These are phyloP conservation scores for Pipistrellus pygmaeus DNA, from an alignment of 2,797 vertebrate species.

Conservation along the genomic window DNA sequence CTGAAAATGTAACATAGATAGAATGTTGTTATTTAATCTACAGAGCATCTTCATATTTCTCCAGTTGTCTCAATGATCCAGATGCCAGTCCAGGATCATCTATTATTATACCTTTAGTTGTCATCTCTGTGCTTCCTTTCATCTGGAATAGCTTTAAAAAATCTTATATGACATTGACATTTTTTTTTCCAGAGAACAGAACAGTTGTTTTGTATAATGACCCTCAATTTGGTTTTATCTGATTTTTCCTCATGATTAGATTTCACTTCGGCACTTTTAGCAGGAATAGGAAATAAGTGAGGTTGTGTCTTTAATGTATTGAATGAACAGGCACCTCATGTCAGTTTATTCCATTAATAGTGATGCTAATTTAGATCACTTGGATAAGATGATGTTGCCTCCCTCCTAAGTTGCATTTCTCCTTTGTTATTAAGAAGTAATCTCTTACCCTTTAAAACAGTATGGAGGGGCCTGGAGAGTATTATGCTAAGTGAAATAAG, in stretches of 20 bases:
- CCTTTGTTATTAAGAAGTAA: constrained; percentile 31
- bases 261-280: constrained; percentile 57
- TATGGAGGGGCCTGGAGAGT: no score
- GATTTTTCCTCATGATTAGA: constrained; percentile 58
- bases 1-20: neutral
- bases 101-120: constrained; percentile 50
- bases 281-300: constrained; percentile 46
- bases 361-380: neutral
- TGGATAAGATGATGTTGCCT: neutral
- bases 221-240: constrained; percentile 59
- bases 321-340: neutral
- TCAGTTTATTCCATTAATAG: constrained; percentile 31
- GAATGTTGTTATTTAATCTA: neutral
- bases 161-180: constrained; percentile 31
- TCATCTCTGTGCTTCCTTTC: constrained; percentile 44
- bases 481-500: no score
- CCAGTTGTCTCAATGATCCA: neutral
- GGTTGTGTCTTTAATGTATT: constrained; percentile 27
- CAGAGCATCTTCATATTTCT: neutral
- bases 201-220: constrained; percentile 44
- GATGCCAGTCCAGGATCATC: neutral
- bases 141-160: constrained; percentile 44
- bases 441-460: no score
- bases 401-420: constrained; percentile 38
- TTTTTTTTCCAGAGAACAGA: constrained; percentile 37